Evolutionary conservation across 2,888 invertebrate species (phyloP).

Genomic region (Fragum whitleyi): DNA sequence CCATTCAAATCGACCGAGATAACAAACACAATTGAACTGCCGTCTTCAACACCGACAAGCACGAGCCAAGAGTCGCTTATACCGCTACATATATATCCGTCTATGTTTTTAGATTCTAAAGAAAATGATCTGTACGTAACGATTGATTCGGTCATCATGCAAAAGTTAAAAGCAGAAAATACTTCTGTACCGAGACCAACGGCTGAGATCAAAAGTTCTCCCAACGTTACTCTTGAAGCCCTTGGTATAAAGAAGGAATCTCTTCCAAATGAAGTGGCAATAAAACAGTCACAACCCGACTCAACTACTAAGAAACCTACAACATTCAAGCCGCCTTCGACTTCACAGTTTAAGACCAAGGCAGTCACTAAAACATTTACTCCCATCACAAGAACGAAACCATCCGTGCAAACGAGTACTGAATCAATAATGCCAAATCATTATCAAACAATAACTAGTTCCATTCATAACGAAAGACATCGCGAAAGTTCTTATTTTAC

Average conservation of each 20-base stretch:
- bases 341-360: neutral
- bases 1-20: neutral
- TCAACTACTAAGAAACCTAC: neutral
- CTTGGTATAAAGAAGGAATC: constrained; percentile 10
- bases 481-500: neutral
- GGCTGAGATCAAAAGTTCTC: neutral
- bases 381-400: neutral
- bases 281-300: neutral
- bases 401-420: neutral
- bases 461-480: neutral
- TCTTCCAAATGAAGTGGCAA: neutral
- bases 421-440: neutral
- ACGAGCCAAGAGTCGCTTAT: neutral
- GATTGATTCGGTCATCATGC: constrained; percentile 20
- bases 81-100: neutral
- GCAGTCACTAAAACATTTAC: neutral
- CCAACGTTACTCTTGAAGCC: constrained; percentile 15
- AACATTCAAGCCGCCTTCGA: neutral
- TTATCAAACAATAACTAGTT: neutral
- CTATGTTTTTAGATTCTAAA: neutral
- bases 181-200: neutral
- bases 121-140: constrained; percentile 23
- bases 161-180: constrained; percentile 13
- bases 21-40: neutral
- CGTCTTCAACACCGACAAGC: neutral